These are phyloP conservation scores for Eonycteris spelaea DNA, from an alignment of 2,113 vertebrate species.

Conservation along the genomic window DNA sequence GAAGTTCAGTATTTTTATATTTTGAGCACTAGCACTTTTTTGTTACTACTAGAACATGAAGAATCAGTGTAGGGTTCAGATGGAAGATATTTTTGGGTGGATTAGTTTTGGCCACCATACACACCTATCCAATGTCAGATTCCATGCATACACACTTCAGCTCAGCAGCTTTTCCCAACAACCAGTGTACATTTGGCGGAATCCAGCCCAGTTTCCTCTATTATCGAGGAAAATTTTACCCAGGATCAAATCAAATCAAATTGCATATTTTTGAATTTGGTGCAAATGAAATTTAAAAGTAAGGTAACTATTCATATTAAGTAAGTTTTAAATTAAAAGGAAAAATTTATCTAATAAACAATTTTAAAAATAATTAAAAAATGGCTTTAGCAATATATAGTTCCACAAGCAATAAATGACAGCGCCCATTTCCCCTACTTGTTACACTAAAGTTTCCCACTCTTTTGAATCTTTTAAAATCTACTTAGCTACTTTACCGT, in stretches of 20 bases:
- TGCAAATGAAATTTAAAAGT: background rate
- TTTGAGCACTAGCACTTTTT: background rate
- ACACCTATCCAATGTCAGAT: background rate
- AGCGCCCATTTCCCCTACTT: background rate
- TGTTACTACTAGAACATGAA: background rate
- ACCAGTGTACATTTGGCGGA: background rate
- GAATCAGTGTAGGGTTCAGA: background rate
- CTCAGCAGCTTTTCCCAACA: background rate
- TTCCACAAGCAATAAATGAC: background rate
- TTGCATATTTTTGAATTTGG: background rate
- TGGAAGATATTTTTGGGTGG: background rate
- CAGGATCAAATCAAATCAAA: background rate
- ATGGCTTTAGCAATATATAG: background rate
- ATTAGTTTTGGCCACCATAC: background rate
- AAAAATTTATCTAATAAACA: background rate
- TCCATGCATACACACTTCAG: too few relatives aligned
- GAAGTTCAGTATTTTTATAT: background rate
- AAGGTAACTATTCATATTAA: background rate
- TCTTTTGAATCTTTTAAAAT: background rate
- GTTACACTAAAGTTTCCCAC: background rate
- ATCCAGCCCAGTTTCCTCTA: background rate
- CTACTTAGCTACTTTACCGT: background rate
- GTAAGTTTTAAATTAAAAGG: background rate
- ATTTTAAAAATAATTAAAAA: too few relatives aligned
- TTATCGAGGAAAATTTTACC: background rate